Evolutionary conservation across 2,113 vertebrate genomes (phyloP), one percentile per base, ranked within the genome.

Genomic region (Elgaria multicarinata): DNA sequence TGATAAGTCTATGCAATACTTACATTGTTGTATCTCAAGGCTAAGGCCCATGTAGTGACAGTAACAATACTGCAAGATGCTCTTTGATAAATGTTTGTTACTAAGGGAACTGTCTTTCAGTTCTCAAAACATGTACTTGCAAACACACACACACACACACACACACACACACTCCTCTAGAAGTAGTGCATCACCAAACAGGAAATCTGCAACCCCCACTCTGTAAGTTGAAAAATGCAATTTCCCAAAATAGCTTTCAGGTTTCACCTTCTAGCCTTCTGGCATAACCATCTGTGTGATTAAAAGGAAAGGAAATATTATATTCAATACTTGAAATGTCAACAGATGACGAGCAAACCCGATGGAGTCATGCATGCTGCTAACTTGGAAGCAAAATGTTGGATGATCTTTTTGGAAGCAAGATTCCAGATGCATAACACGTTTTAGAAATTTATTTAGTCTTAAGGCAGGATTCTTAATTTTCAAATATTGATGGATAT

Each of bases 311-410:
- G 78, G 53, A 88, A 88, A 72, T 88, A 87, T 78, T 87, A 88
- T 82, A 88, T 82, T 88, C 67, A 88, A 88, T 88, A 82, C 50
- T 82, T 72, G 36, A 88, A 88, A 88, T 88, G 87, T 88, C 87
- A 88, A 55, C 87, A 88, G 39, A 82, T 88, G 87, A 82, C 87
- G 62, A 62, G 77, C 26, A 82, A 82, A 74, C 50, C 67, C 46
- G 39, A 42, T 39, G 44, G 76, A 87, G 66, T 80, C 50, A 62
- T 88, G 50, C 67, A 82, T 82, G 50, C 87, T 82, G 69, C 50
- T 82, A 88, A 88, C 53, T 88, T 82, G 87, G 87, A 88, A 82
- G 36, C 53, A 88, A 82, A 88, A 82, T 81, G 50, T 72, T 88
- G 87, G 67, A 88, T 82, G 87, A 88, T 88, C 87, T 82, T 88